Evolutionary conservation across 53 echinoderm and acorn worm species (phyloP).

Genomic region (Hippasteria phrygiana): DNA sequence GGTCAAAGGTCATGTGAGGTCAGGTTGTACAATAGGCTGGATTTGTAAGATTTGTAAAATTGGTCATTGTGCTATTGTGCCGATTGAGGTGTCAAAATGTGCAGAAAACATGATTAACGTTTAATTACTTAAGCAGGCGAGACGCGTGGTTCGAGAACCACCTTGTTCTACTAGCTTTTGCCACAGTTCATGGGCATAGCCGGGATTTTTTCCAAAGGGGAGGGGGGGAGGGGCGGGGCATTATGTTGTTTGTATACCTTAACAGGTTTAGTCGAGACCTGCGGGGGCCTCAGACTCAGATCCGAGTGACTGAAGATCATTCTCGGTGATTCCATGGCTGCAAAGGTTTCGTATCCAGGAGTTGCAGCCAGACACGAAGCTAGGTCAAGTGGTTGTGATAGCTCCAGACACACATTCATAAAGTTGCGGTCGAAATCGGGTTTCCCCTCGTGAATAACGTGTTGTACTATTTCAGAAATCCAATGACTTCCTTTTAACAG

Average conservation of each 20-base stretch:
- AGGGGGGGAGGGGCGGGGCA: neutral
- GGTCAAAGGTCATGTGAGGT: too few relatives aligned
- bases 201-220: neutral
- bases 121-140: too few relatives aligned
- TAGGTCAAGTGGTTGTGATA: conserved; percentile 46
- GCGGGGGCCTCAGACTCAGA: neutral
- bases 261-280: neutral
- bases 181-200: neutral
- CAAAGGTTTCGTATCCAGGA: conserved; percentile 68
- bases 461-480: conserved; percentile 71
- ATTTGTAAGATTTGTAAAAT: too few relatives aligned
- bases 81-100: too few relatives aligned
- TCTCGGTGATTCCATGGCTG: conserved; percentile 61
- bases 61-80: too few relatives aligned
- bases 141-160: too few relatives aligned
- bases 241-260: neutral
- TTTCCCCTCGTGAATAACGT: conserved; percentile 57
- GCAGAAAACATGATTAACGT: too few relatives aligned
- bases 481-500: conserved; percentile 76
- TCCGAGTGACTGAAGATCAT: conserved; percentile 28
- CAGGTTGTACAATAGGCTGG: too few relatives aligned
- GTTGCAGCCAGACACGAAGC: conserved; percentile 30
- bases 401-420: conserved; percentile 67
- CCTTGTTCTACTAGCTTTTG: too few relatives aligned
- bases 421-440: conserved; percentile 67